Conservation (phyloP, 2,113 vertebrate genomes). For the Nematolebias whitei region DNA sequence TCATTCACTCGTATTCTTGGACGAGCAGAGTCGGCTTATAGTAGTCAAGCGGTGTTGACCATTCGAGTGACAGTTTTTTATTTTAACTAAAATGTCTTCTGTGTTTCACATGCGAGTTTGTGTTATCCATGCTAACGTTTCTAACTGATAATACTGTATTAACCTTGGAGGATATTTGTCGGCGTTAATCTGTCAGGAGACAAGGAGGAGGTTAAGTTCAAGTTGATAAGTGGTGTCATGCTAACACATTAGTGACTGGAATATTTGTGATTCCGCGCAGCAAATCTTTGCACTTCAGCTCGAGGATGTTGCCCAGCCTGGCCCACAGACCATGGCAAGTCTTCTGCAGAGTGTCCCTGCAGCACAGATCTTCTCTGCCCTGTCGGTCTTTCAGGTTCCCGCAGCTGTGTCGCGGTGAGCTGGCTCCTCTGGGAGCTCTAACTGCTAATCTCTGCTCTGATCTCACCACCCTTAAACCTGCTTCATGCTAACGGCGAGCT, state of each 20-base stretch:
- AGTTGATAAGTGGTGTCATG: slow-evolving; percentile 4
- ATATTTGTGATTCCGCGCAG: slow-evolving; percentile 26
- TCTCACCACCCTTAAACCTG: background rate
- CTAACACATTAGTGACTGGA: slow-evolving; percentile 18
- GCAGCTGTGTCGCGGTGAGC: slow-evolving; percentile 69
- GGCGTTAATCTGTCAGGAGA: slow-evolving; percentile 32
- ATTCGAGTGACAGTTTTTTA: background rate
- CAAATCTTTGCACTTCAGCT: slow-evolving; percentile 48
- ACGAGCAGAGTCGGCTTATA: background rate
- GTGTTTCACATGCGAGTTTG: background rate
- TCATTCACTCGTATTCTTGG: background rate
- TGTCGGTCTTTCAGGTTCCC: slow-evolving; percentile 57
- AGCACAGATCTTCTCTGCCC: slow-evolving; percentile 62
- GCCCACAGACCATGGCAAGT: slow-evolving; percentile 79
- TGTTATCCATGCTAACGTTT: background rate
- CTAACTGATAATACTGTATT: background rate
- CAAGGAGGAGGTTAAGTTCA: slow-evolving; percentile 16
- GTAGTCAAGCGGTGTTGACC: background rate
- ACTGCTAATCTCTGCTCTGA: background rate
- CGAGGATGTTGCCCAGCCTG: slow-evolving; percentile 80
- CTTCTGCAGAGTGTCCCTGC: slow-evolving; percentile 78
- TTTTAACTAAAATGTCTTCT: background rate
- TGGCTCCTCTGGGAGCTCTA: background rate
- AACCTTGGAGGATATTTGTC: background rate
- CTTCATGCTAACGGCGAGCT: background rate